Percentiles rank a stretch among this genome's conserved stretches.
Evolutionary conservation across 2,888 invertebrate species (phyloP).

Genomic region (Lucinisca nassula): DNA sequence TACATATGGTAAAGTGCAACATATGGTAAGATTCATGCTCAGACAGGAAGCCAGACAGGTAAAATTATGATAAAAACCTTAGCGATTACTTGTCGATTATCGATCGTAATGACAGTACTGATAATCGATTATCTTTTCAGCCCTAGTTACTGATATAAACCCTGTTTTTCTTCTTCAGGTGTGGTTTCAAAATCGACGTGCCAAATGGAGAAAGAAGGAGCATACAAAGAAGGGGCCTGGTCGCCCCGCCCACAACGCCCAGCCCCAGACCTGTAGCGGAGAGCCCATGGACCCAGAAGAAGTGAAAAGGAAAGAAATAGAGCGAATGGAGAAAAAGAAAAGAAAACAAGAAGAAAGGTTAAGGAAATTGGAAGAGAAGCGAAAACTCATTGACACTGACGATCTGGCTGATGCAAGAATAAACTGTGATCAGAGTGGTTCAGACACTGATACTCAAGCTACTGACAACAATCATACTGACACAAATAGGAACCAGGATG

Average conservation of each 20-base stretch:
- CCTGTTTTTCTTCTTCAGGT: slow-evolving; percentile 92
- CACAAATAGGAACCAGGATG: slow-evolving; percentile 14
- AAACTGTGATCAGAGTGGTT: background rate
- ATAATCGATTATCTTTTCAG: too few relatives aligned
- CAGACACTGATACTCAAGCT: slow-evolving; percentile 15
- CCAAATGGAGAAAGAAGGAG: slow-evolving; percentile 99
- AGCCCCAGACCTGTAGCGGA: slow-evolving; percentile 98
- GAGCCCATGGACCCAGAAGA: slow-evolving; percentile 97
- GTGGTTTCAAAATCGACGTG: slow-evolving; percentile 99
- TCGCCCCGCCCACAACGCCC: slow-evolving; percentile 99
- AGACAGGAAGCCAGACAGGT: too few relatives aligned
- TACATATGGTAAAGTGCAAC: too few relatives aligned
- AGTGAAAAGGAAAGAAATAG: slow-evolving; percentile 87
- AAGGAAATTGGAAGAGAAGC: slow-evolving; percentile 77
- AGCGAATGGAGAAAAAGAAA: slow-evolving; percentile 90
- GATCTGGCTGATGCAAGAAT: background rate
- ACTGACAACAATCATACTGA: background rate
- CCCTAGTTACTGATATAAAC: too few relatives aligned
- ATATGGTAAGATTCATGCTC: too few relatives aligned
- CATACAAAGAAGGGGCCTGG: slow-evolving; percentile 99
- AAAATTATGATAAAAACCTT: too few relatives aligned
- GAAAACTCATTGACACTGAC: slow-evolving; percentile 61
- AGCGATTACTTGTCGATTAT: too few relatives aligned
- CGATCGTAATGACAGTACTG: too few relatives aligned
- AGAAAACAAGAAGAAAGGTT: slow-evolving; percentile 97